Evolutionary conservation across 2,888 invertebrate genomes (phyloP), one percentile per base, ranked within the genome.

Genomic region (Andrena hattorfiana): DNA sequence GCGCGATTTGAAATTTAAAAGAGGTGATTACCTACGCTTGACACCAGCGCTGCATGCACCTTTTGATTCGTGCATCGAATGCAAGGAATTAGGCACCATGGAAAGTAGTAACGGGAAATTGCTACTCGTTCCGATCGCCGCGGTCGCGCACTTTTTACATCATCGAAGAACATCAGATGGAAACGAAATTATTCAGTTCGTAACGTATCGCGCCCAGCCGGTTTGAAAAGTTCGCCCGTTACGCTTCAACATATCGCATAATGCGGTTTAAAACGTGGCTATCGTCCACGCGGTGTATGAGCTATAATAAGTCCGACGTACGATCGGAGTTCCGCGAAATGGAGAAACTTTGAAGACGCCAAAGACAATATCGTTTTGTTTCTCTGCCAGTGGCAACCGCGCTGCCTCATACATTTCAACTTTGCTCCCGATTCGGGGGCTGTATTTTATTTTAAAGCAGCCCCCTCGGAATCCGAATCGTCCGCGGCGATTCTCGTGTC

Each of bases 221-320:
- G 59, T 28, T 49, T 56, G 59, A 28, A 68, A 81, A 81, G 67
- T 85, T 83, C 73, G 30, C 60, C 68, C 68, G 80, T 87, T 76
- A 84, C 56, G 77, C 77, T 80, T 80, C 56, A 79, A 77, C 72
- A 51, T 69, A 68, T 79, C 70, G 77, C 79, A 87, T 85, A 87
- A 83, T 85, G 66, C 73, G 42, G 75, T 56, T 77, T 83, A 79
- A 75, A 75, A 66, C 71, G 78, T 59, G 35, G 71, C 74, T 76
- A 81, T 78, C 78, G 81, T 78, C 73, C 76, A 77, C 30, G 51
- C 49, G 28, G 70, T 35, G 81, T 79, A 76, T 77, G 67, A 77
- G 64, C 73, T 68, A 71, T 69, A 86, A 86, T 81, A 86, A 81
- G 77, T 48, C 32, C 80, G 69, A 69, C 66, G 62, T 72, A 71